Evolutionary conservation across 64 coral and sea anemone genomes (phyloP), one percentile per base, ranked within the genome.

Genomic region (Stichodactyla helianthus): DNA sequence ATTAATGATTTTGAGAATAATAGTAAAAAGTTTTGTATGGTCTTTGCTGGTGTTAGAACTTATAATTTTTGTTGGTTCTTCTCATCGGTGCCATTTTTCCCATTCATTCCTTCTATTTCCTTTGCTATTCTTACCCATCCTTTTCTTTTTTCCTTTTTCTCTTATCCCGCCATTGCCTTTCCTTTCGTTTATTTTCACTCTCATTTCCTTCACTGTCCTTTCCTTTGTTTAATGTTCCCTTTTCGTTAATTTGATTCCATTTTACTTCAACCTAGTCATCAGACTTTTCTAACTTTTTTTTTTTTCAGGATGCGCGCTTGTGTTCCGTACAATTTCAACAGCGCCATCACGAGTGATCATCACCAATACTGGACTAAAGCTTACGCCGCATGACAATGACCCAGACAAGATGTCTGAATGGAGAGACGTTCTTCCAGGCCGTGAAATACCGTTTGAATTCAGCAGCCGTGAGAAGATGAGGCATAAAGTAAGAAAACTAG

Each of bases 301-400:
- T 58, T 31, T 79, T 80, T 7, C 67, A 99, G 97, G 97, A 0
- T 99, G 93, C 59, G 55, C 54, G 7, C 56, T 99, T 57, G 89
- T 86, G 44, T 99, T 99, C 83, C 87, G 90, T 20, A 99, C 97
- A 6, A 87, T 99, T 44, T 95, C 97, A 19, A 89, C 97, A 8
- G 93, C 97, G 27, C 97, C 93, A 16, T 93, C 97, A 25, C 94
- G 93, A 53, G 97, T 99, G 17, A 92, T 99, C 56, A 91, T 99
- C 87, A 92, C 93, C 10, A 95, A 86, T 57, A 93, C 93, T 60
- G 97, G 97, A 7, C 86, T 95, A 58, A 86, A 89, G 19, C 86
- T 99, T 8, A 63, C 93, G 7, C 70, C 82, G 1, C 86, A 85
- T 61, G 82, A 84, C 8, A 63, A 82, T 5, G 85, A 84, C 8